Base-by-base conservation (phyloP, 2,797 vertebrate genomes). In the Nasua narica region DNA sequence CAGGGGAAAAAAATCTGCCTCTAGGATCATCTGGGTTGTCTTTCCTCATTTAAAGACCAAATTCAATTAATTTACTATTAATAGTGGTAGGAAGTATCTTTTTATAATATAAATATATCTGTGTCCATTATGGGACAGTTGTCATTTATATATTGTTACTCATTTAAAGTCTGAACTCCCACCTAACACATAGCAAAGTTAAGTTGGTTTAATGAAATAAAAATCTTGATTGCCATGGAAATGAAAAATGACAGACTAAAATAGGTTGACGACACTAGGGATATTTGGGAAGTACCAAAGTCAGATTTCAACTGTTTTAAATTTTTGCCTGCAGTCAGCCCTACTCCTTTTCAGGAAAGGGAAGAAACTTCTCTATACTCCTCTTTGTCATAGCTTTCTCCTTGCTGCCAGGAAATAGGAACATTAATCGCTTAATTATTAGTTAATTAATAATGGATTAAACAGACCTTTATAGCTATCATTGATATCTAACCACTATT, bases 41-140 rank as follows among this genome's bases (percentile, higher is more conserved):
- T 94, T 19, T 65, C 54, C 83, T 93, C 65, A 83, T 84, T 92
- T 72, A 60, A 76, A 94, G 52, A 89, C 32, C 5, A 77, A 82
- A 96, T 91, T 95, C 48, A 84, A 43, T 89, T 88, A 65, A 76
- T 82, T 91, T 81, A 27, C 46, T 85, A 40, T 60, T 72, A 40
- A 84, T 78, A 19, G 81, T 21, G 48, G 32, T 37, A 87, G 94
- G 29, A 16, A 82, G 52, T 83, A 74, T 58, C 10, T 83, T 94
- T 95, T 93, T 77, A 72, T 74, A 84, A 91, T 72, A 56, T 27
- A 54, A 77, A 52, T 60, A 87, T 82, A 27, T 90, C 19, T 32
- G 40, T 12, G n/a, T 56, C 37, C 67, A 67, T 72, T 32, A 29
- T 67, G 16, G 29, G 23, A 25, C 6, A 27, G 21, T 29, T 87